Evolutionary conservation across 2,888 invertebrate genomes (phyloP).

Genomic region (Chymomyza caudatula): DNA sequence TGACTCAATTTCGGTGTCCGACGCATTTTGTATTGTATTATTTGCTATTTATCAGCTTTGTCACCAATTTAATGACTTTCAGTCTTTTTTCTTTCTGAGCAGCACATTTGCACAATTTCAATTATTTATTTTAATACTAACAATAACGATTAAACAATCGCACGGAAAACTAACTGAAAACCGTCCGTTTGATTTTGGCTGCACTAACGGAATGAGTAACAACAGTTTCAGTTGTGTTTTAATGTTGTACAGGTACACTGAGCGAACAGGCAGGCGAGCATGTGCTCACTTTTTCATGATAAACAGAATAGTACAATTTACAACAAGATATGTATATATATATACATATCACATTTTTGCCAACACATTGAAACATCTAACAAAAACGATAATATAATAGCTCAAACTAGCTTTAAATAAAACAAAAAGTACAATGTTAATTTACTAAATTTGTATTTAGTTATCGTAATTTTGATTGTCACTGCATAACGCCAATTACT

Average conservation of each 20-base stretch:
- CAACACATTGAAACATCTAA: not conserved
- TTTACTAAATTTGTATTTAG: constrained; percentile 25
- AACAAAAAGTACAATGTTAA: not conserved
- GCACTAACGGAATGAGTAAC: not conserved
- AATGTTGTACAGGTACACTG: not conserved
- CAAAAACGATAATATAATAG: constrained; percentile 6
- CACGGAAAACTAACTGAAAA: not conserved
- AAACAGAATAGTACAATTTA: constrained; percentile 44
- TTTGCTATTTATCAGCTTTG: not conserved
- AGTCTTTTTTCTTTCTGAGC: not conserved
- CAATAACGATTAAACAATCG: not conserved
- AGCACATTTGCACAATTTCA: not conserved
- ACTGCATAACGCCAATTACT: constrained; percentile 12
- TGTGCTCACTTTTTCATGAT: constrained; percentile 39
- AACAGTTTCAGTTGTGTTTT: not conserved
- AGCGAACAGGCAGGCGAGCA: constrained; percentile 5
- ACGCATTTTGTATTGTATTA: constrained; percentile 47
- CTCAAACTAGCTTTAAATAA: not conserved
- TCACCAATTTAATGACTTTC: not conserved
- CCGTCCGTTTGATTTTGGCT: not conserved
- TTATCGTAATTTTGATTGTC: constrained; percentile 36
- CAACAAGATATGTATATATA: constrained; percentile 27
- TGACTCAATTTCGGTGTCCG: constrained; percentile 63
- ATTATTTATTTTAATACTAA: not conserved
- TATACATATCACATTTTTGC: no score